A percentile compares a stretch with the other conserved stretches of the same genome.
Evolutionary conservation across 2,797 vertebrate species (phyloP).

Genomic region (Rallus crepitans): DNA sequence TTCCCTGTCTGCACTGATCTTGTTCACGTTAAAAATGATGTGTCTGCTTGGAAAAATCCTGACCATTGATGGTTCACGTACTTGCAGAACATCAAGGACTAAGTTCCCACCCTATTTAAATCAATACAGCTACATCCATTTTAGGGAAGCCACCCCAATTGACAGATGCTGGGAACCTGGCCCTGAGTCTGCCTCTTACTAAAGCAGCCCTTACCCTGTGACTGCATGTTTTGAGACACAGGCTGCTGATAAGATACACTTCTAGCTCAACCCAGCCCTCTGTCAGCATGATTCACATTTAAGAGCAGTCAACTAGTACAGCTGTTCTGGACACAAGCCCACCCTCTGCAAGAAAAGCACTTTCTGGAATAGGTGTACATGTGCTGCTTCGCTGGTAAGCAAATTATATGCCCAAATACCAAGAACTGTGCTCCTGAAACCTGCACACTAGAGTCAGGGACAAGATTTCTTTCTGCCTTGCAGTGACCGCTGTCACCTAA

Average conservation of each 20-base stretch:
- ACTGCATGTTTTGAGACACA: background rate
- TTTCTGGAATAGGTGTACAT: background rate
- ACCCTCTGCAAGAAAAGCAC: background rate
- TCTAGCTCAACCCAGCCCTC: background rate
- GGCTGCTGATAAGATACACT: constrained; percentile 36
- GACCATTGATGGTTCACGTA: background rate
- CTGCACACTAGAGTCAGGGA: background rate
- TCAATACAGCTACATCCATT: constrained; percentile 12
- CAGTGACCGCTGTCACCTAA: background rate
- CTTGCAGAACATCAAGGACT: background rate
- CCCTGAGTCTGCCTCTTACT: background rate
- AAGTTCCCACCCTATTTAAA: constrained; percentile 10
- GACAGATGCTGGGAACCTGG: constrained; percentile 1
- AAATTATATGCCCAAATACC: background rate
- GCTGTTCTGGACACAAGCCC: constrained; percentile 22
- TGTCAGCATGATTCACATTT: background rate
- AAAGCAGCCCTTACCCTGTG: background rate
- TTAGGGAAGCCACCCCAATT: constrained; percentile 9
- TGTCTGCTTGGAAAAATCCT: background rate
- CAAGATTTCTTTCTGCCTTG: background rate
- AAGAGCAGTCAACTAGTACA: constrained; percentile 7
- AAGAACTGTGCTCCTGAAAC: background rate
- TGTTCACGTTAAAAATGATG: rapidly evolving
- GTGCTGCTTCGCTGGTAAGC: background rate
- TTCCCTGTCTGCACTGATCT: background rate